A percentile compares a stretch with the other conserved stretches of the same genome.
Evolutionary conservation across 1,140 invertebrate species (phyloP).

Genomic region (Calosoma granatense): DNA sequence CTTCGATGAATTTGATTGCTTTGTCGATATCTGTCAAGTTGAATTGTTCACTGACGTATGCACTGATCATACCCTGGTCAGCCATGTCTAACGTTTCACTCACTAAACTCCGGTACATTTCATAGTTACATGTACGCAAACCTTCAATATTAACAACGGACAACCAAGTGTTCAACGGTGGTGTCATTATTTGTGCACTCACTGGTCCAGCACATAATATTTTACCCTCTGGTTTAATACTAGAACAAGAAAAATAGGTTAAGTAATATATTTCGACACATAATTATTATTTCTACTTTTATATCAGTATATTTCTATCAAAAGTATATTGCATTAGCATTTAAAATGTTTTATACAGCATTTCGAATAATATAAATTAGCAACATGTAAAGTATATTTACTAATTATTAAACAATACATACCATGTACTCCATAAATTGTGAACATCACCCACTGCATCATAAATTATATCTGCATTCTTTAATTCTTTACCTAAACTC

Average conservation of each 20-base stretch:
- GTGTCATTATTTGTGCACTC: conserved; percentile 21
- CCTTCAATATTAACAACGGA: conserved; percentile 23
- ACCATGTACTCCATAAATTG: conserved; percentile 38
- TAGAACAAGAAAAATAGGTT: conserved; percentile 25
- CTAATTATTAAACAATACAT: too few species aligned
- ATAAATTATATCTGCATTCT: conserved; percentile 43
- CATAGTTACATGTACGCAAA: conserved; percentile 24
- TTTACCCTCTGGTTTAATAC: conserved; percentile 37
- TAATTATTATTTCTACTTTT: too few species aligned
- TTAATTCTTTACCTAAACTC: conserved; percentile 37
- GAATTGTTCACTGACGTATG: conserved; percentile 38
- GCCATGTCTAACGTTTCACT: conserved; percentile 41
- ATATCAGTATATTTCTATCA: too few species aligned
- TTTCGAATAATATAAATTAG: too few species aligned
- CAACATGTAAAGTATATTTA: too few species aligned
- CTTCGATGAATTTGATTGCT: conserved; percentile 37
- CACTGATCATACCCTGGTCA: conserved; percentile 37
- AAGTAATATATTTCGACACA: too few species aligned
- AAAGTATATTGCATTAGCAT: too few species aligned
- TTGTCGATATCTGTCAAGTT: conserved; percentile 38
- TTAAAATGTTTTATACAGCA: too few species aligned
- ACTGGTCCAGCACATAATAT: conserved; percentile 37
- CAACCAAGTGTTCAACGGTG: conserved; percentile 21
- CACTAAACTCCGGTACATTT: conserved; percentile 30
- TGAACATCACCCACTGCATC: conserved; percentile 46